Base-by-base conservation (phyloP, 2,888 invertebrate species). In the Petrolisthes manimaculis region DNA sequence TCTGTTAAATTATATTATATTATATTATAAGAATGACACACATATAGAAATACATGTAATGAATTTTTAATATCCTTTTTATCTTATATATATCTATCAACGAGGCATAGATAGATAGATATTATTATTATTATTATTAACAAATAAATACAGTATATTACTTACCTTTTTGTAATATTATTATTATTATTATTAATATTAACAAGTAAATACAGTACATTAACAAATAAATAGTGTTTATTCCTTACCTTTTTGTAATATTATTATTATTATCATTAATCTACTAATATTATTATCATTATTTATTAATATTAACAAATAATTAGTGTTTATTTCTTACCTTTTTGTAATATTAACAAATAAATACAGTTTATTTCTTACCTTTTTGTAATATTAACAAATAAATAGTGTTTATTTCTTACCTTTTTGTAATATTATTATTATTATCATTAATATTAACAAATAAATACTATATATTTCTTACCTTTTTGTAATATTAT, bases 381-480 rank as follows among this genome's bases (percentile, higher is more conserved):
- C n/a, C n/a, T n/a, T n/a, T n/a, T n/a, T n/a, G n/a, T n/a, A n/a
- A 75, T 14, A 75, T 9, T n/a, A n/a, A n/a, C n/a, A n/a, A n/a
- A n/a, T n/a, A n/a, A n/a, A n/a, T n/a, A n/a, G n/a, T n/a, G n/a
- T n/a, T n/a, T n/a, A n/a, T n/a, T n/a, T 74, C 74, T 84, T 51
- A 78, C 78, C 84, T 84, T 84, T 84, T 83, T 24, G n/a, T 81
- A 61, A 61, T 54, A 24, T 37, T 61, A 21, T 84, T 84, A 61
- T 78, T 84, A 55, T 84, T 81, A 21, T 81, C 54, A 80, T 81
- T 53, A 55, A 53, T 18, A 37, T 37, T 37, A 37, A 37, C 37
- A 37, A 37, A 2, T 37, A 79, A 4, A 74, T 74, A 18, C 9
- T 61, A 79, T 55, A 74, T 74, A 18, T 4, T 61, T 3, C 37